These are phyloP conservation scores for Amphiprion percula DNA, from an alignment of 2,113 vertebrate genomes.

Conservation along the genomic window DNA sequence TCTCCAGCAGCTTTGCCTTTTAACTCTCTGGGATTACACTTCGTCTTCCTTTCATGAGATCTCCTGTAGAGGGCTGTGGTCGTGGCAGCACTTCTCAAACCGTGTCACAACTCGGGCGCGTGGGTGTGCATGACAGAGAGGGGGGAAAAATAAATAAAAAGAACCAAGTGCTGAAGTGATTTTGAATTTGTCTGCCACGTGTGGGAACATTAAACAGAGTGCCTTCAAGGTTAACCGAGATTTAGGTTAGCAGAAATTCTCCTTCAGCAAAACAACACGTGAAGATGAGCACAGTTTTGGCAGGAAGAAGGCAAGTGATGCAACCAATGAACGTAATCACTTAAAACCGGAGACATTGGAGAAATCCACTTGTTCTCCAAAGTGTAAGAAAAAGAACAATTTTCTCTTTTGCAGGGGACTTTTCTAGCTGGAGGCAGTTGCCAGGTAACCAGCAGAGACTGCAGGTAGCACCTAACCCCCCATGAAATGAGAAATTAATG, in stretches of 20 bases:
- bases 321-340: neutral
- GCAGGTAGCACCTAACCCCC: neutral
- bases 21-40: constrained; percentile 10
- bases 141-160: too few species aligned
- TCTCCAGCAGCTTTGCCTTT: constrained; percentile 27
- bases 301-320: too few species aligned
- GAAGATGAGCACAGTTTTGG: too few species aligned
- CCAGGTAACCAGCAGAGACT: constrained; percentile 1
- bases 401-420: neutral
- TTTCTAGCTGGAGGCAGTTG: neutral
- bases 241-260: too few species aligned
- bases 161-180: too few species aligned
- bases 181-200: too few species aligned
- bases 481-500: neutral
- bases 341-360: neutral
- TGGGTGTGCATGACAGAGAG: neutral
- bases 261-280: too few species aligned
- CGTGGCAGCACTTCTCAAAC: neutral
- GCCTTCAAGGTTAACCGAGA: too few species aligned
- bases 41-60: constrained; percentile 27
- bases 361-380: neutral
- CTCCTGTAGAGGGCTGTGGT: neutral
- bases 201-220: too few species aligned
- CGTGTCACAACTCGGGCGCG: neutral
- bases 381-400: too few species aligned